These are phyloP conservation scores for Nowickia ferox DNA, from an alignment of 2,888 invertebrate species.

Conservation along the genomic window DNA sequence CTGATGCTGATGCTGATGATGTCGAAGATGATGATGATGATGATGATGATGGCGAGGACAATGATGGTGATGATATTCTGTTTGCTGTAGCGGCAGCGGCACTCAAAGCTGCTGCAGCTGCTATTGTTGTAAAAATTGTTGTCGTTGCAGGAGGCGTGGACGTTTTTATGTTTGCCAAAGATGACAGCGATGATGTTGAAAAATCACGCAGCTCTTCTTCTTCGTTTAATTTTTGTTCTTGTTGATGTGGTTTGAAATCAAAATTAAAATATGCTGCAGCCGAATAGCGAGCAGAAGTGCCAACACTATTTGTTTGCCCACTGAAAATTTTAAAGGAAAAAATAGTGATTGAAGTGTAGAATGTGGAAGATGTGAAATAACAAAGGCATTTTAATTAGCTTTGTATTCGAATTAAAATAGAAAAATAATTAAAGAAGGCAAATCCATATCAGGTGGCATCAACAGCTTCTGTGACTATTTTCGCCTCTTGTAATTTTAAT, in stretches of 20 bases:
- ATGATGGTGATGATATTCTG: conserved; percentile 70
- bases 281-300: conserved; percentile 37
- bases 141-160: conserved; percentile 54
- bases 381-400: conserved; percentile 58
- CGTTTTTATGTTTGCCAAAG: conserved; percentile 45
- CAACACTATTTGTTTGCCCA: conserved; percentile 50
- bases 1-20: conserved; percentile 32
- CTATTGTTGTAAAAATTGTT: conserved; percentile 67
- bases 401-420: not conserved
- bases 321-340: conserved; percentile 41
- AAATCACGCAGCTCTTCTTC: conserved; percentile 54
- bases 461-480: too few species aligned
- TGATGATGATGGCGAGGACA: conserved; percentile 58
- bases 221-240: conserved; percentile 4
- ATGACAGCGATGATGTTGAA: conserved; percentile 23
- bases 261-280: conserved; percentile 58
- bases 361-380: conserved; percentile 15
- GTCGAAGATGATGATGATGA: conserved; percentile 44
- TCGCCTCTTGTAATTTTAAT: too few species aligned
- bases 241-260: conserved; percentile 33
- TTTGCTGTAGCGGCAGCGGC: conserved; percentile 70
- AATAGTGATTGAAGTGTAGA: not conserved
- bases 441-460: too few species aligned
- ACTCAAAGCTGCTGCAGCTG: conserved; percentile 71
- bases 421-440: not conserved